Percentiles rank a stretch among this genome's conserved stretches.
Conservation (phyloP, 2,888 invertebrate genomes). For the Rhaphigaster nebulosa region DNA sequence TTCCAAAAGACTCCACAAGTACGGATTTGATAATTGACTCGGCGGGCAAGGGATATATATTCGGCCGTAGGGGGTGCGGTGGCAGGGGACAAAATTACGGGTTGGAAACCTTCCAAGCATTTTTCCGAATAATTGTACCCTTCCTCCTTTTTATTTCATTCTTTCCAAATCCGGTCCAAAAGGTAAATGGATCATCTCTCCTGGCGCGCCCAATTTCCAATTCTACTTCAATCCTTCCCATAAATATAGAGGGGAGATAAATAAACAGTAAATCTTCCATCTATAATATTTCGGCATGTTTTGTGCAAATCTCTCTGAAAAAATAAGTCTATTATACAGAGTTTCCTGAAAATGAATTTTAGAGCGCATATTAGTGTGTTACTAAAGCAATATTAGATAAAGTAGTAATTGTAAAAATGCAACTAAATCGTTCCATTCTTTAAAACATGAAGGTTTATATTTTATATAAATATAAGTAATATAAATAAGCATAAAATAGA, state of each 20-base stretch:
- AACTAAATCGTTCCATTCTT: too few species aligned
- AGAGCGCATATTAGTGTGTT: too few species aligned
- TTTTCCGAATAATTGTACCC: slow-evolving; percentile 69
- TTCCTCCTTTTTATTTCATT: slow-evolving; percentile 53
- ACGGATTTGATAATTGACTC: slow-evolving; percentile 53
- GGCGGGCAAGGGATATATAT: slow-evolving; percentile 35
- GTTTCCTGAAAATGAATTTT: not conserved
- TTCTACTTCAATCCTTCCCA: slow-evolving; percentile 1
- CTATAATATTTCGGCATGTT: not conserved
- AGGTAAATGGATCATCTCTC: slow-evolving; percentile 48
- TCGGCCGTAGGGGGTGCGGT: slow-evolving; percentile 25
- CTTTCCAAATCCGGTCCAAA: slow-evolving; percentile 38
- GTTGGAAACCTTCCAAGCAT: slow-evolving; percentile 67
- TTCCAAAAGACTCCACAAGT: slow-evolving; percentile 34
- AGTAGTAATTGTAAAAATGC: too few species aligned
- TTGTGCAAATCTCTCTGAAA: not conserved
- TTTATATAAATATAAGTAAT: too few species aligned
- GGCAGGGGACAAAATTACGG: slow-evolving; percentile 59
- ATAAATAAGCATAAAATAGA: too few species aligned
- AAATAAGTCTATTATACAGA: not conserved
- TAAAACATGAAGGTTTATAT: too few species aligned
- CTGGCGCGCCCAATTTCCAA: slow-evolving; percentile 29
- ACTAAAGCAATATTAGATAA: too few species aligned
- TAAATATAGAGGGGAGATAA: slow-evolving; percentile 13
- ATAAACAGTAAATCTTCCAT: not conserved